Conservation (phyloP, 92 coral and sea anemone species). For the Epizoanthus ramosus region DNA sequence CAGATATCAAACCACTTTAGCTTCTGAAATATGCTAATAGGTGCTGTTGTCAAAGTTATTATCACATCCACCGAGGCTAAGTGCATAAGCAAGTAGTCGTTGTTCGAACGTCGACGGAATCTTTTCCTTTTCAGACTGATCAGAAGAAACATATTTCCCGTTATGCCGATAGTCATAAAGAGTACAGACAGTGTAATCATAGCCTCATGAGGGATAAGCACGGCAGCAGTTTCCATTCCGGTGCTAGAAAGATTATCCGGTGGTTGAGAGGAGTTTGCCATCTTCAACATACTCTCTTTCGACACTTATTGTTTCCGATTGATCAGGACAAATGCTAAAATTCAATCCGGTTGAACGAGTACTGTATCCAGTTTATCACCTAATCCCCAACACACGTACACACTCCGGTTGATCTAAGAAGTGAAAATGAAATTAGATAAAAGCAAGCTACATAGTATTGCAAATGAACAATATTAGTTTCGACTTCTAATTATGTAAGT, state of each 20-base stretch:
- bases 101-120: not conserved
- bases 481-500: not conserved
- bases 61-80: not conserved
- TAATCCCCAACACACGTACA: not conserved
- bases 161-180: not conserved
- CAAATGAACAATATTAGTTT: not conserved
- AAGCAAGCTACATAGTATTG: not conserved
- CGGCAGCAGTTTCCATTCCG: not conserved
- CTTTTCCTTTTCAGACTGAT: not conserved
- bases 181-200: not conserved
- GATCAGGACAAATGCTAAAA: not conserved
- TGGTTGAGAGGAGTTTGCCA: not conserved
- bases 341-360: too few relatives aligned
- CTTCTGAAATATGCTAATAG: not conserved
- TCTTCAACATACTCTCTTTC: not conserved
- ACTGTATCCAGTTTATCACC: not conserved
- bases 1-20: not conserved
- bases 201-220: not conserved
- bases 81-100: constrained; percentile 5
- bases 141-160: not conserved
- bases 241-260: not conserved
- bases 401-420: not conserved
- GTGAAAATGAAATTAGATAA: not conserved
- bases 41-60: not conserved
- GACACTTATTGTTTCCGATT: not conserved